A percentile compares a stretch with the other conserved stretches of the same genome.
These are phyloP conservation scores for Ethmia dodecea DNA, from an alignment of 2,888 invertebrate species.

Conservation along the genomic window DNA sequence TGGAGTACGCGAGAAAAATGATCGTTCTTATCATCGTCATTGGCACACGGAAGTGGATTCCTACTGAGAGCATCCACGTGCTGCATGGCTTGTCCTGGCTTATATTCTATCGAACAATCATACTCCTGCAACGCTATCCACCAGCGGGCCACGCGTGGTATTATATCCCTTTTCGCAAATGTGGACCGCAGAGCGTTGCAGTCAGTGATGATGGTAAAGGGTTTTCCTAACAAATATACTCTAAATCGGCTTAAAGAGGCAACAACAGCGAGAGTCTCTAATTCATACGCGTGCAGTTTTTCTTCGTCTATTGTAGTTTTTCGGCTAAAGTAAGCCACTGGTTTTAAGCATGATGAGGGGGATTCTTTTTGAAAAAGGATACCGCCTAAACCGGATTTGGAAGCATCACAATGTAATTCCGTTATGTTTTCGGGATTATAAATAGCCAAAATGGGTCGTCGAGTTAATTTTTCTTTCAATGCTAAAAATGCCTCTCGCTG, in stretches of 20 bases:
- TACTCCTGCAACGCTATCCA: conserved; percentile 23
- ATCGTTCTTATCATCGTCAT: neutral
- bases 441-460: conserved; percentile 24
- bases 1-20: neutral
- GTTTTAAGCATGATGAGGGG: conserved; percentile 11
- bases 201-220: conserved; percentile 23
- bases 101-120: conserved; percentile 25
- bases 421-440: conserved; percentile 27
- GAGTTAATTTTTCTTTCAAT: conserved; percentile 8
- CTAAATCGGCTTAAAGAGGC: conserved; percentile 25
- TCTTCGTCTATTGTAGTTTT: conserved; percentile 20
- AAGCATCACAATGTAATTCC: conserved; percentile 33
- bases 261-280: conserved; percentile 24
- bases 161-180: neutral
- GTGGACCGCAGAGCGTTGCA: conserved; percentile 9
- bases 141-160: neutral
- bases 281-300: conserved; percentile 21
- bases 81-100: conserved; percentile 17
- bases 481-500: conserved; percentile 5
- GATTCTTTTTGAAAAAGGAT: conserved; percentile 25
- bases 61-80: conserved; percentile 14
- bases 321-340: conserved; percentile 23
- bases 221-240: conserved; percentile 25
- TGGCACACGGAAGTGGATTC: conserved; percentile 1
- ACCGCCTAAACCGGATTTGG: conserved; percentile 27